Conservation (phyloP, 2,113 vertebrate genomes). For the Mesoclemmys tuberculata region DNA sequence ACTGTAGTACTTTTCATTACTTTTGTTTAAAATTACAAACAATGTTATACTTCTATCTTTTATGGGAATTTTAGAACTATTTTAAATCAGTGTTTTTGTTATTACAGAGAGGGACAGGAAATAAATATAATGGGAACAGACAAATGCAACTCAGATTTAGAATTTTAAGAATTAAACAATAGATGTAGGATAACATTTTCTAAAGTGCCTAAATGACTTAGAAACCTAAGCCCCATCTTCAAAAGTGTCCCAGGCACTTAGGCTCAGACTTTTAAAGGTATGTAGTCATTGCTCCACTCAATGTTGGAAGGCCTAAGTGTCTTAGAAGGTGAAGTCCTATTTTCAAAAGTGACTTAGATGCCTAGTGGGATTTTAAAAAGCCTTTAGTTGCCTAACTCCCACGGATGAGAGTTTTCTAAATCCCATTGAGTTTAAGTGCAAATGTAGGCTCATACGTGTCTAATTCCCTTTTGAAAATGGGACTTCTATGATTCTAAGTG, state of each 20-base stretch:
- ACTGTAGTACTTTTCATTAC: conserved; percentile 8
- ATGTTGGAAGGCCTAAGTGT: neutral
- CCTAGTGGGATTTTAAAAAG: neutral
- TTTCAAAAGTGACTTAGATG: neutral
- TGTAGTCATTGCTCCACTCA: neutral
- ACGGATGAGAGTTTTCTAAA: neutral
- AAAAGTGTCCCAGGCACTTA: neutral
- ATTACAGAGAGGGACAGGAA: neutral
- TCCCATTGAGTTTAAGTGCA: neutral
- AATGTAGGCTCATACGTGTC: too few species aligned
- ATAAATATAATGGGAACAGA: neutral
- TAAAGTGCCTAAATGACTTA: neutral
- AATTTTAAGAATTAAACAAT: neutral
- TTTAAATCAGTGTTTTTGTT: neutral
- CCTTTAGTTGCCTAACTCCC: neutral
- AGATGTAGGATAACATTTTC: neutral
- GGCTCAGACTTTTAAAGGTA: neutral
- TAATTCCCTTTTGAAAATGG: neutral
- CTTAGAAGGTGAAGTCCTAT: neutral
- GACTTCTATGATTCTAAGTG: neutral
- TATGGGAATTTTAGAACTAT: neutral
- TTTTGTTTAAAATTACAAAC: conserved; percentile 33
- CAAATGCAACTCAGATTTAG: neutral
- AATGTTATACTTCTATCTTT: conserved; percentile 17
- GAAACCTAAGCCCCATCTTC: neutral